phyloP scores from a whole-genome alignment of 1,140 invertebrate genomes.

The Agraylea sexmaculata region DNA sequence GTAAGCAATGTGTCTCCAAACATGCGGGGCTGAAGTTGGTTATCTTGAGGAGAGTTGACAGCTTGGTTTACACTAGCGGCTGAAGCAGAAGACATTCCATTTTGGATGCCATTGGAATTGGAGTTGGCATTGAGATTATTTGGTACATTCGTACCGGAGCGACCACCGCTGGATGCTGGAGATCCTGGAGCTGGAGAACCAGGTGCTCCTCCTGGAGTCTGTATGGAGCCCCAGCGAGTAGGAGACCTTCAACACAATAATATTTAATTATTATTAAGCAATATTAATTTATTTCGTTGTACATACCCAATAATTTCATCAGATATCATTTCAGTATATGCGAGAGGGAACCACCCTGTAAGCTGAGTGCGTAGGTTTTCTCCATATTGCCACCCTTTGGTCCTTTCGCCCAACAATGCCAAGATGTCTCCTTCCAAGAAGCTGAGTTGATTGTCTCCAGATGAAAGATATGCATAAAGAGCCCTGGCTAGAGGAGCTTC shows the following conservation, averaged over 20 bases:
- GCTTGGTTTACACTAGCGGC: constrained; percentile 19
- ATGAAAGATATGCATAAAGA: constrained; percentile 79
- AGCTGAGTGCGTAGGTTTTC: constrained; percentile 81
- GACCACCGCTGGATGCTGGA: constrained; percentile 17
- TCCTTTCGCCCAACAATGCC: constrained; percentile 76
- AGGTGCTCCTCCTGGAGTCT: constrained; percentile 10
- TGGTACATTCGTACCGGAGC: constrained; percentile 20
- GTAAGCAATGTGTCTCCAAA: constrained; percentile 44
- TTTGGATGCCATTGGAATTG: too few relatives aligned
- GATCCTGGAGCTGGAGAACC: constrained; percentile 16
- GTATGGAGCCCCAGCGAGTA: constrained; percentile 30
- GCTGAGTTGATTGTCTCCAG: constrained; percentile 82
- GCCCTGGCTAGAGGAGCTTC: constrained; percentile 63
- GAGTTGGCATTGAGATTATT: too few relatives aligned
- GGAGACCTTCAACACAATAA: constrained; percentile 25
- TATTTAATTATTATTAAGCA: constrained; percentile 3
- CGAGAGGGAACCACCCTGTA: constrained; percentile 88
- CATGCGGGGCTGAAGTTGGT: constrained; percentile 40
- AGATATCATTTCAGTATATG: constrained; percentile 66
- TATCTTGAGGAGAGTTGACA: constrained; percentile 21
- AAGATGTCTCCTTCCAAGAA: constrained; percentile 86
- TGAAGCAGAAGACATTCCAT: too few relatives aligned
- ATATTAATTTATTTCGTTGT: background rate
- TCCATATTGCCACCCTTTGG: constrained; percentile 92
- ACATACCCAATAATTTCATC: constrained; percentile 31